Evolutionary conservation across 2,797 vertebrate genomes (phyloP), one percentile per base, ranked within the genome.

Genomic region (Staurois parvus): DNA sequence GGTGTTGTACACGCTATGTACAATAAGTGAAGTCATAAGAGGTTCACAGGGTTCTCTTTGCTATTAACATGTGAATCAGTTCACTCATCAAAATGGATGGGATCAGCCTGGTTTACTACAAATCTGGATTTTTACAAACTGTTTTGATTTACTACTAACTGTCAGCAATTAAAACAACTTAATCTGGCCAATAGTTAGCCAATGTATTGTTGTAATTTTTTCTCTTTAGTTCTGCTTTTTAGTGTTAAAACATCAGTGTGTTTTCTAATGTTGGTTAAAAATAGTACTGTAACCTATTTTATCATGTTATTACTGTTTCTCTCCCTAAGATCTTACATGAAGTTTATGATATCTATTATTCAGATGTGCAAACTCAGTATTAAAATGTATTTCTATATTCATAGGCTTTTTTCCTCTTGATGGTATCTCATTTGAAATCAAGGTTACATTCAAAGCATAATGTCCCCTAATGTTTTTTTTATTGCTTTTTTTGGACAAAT

Each of bases 401-500:
- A 75, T 69, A 24, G 52, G 56, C 72, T 73, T 75, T 81, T 78
- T 77, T 83, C 29, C 40, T 75, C n/a, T 76, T 83, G 28, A 83
- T 79, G 66, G 72, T 75, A 78, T 72, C 76, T 83, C 69, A 66
- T 76, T 66, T 76, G 45, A 83, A 86, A 83, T 78, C 66, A 83
- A 83, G 80, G 80, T 67, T 73, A 86, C 91, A 83, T 79, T 77
- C 75, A 86, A 67, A 76, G 69, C 66, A 77, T 79, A 79, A 83
- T 83, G 72, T 86, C 74, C 74, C 75, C n/a, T 83, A 73, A 73
- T 86, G 75, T 40, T 79, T 52, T 59, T 91, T 84, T 86, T 45
- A 80, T 83, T 89, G 76, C 88, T 89, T 70, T 76, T n/a, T 83
- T 88, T 81, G 88, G 89, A 91, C 91, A 89, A 92, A 92, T 89